Conservation (phyloP, 2,797 vertebrate genomes). For the Acanthiza pusilla region DNA sequence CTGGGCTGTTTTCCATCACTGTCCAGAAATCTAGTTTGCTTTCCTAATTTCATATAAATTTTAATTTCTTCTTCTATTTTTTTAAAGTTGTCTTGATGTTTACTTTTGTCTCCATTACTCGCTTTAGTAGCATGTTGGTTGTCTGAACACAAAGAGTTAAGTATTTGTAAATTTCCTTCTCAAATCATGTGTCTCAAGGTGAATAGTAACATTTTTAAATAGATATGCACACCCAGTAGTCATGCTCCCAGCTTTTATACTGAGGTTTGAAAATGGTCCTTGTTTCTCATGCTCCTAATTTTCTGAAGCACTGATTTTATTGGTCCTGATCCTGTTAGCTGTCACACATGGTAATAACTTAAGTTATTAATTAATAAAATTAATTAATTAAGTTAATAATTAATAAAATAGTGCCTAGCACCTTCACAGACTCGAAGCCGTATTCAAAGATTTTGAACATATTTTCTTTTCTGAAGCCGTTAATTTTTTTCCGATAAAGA, state of each 20-base stretch:
- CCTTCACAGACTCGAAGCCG: neutral
- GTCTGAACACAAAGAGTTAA: neutral
- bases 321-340: neutral
- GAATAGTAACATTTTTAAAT: neutral
- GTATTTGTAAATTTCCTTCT: neutral
- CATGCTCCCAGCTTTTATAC: neutral
- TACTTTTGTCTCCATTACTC: neutral
- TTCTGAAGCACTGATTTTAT: neutral
- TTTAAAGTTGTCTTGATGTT: neutral
- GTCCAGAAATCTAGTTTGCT: constrained; percentile 13
- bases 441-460: neutral
- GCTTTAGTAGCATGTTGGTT: neutral
- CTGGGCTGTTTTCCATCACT: constrained; percentile 27
- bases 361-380: too few species aligned
- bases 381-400: too few species aligned
- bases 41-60: neutral
- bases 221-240: neutral
- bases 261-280: neutral
- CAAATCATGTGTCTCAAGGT: neutral
- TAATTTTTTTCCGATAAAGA: neutral
- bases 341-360: neutral
- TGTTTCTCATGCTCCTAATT: neutral
- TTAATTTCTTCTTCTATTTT: neutral
- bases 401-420: neutral
- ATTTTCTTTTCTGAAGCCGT: neutral